Percentiles rank a stretch among this genome's conserved stretches.
Evolutionary conservation across 2,888 invertebrate genomes (phyloP).

Genomic region (Agrotis ipsilon): DNA sequence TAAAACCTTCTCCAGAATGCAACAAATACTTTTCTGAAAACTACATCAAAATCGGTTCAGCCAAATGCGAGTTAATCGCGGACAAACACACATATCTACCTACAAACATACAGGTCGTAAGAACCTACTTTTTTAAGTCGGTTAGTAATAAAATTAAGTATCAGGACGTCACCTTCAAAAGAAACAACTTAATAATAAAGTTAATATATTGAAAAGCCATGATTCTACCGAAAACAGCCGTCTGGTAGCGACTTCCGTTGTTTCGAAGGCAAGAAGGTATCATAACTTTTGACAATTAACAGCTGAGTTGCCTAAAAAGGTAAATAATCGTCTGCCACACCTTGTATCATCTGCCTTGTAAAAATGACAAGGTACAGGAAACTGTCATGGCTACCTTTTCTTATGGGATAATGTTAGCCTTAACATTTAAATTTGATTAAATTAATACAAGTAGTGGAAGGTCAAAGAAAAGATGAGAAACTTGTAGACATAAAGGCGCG

Average conservation of each 20-base stretch:
- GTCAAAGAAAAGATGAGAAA: too few species aligned
- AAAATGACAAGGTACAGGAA: constrained; percentile 1
- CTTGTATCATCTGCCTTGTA: not conserved
- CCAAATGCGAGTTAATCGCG: too few species aligned
- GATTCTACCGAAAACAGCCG: constrained; percentile 1
- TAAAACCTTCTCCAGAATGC: too few species aligned
- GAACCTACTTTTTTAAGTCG: too few species aligned
- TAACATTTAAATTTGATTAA: not conserved
- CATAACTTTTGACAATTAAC: constrained; percentile 1
- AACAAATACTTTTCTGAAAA: too few species aligned
- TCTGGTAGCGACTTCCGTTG: not conserved
- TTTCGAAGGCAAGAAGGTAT: not conserved
- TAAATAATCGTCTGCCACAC: not conserved
- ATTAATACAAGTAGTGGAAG: not conserved
- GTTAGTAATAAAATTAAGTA: not conserved
- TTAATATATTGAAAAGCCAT: constrained; percentile 5
- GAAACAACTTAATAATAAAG: not conserved
- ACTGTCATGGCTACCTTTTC: not conserved
- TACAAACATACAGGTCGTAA: too few species aligned
- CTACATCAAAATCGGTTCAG: too few species aligned
- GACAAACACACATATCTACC: too few species aligned
- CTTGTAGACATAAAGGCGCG: too few species aligned
- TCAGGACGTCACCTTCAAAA: constrained; percentile 5
- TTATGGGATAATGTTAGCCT: not conserved
- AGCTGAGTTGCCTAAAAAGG: not conserved